Evolutionary conservation across 2,888 invertebrate genomes (phyloP).

Genomic region (Temnothorax ravouxi): DNA sequence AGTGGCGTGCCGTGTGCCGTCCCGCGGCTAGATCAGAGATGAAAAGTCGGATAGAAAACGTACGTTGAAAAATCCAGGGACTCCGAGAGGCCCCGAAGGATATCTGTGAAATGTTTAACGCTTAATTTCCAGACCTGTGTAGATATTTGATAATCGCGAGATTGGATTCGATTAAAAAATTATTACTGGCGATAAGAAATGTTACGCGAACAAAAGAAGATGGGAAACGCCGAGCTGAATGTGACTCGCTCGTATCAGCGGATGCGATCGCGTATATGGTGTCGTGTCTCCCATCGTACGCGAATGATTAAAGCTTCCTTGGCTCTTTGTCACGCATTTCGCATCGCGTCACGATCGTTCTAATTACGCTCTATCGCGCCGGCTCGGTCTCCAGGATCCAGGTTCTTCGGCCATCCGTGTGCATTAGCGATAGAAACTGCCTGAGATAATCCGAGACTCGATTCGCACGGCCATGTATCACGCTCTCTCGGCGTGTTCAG

Average conservation of each 20-base stretch:
- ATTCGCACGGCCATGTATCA: conserved; percentile 54
- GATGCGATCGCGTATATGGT: conserved; percentile 32
- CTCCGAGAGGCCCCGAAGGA: not conserved
- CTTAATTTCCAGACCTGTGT: not conserved
- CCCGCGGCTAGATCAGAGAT: conserved; percentile 19
- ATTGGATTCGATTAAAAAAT: not conserved
- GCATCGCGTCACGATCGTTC: conserved; percentile 29
- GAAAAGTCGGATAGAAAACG: conserved; percentile 31
- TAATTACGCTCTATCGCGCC: conserved; percentile 37
- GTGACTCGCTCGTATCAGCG: conserved; percentile 19
- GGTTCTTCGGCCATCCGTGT: conserved; percentile 3
- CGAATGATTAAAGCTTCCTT: conserved; percentile 30
- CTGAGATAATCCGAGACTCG: conserved; percentile 52
- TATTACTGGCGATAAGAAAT: not conserved
- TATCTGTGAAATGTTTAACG: not conserved
- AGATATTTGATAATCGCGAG: not conserved
- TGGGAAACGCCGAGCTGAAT: not conserved
- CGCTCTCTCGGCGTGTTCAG: conserved; percentile 44
- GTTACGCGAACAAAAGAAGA: not conserved
- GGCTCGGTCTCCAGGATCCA: conserved; percentile 7
- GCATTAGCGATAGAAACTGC: conserved; percentile 43
- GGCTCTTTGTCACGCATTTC: conserved; percentile 41
- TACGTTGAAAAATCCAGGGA: not conserved
- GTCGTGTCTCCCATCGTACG: conserved; percentile 36
- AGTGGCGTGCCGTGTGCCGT: conserved; percentile 31